Percentiles rank a stretch among this genome's conserved stretches.
Conservation (phyloP, 2,113 vertebrate genomes). For the Hypanus sabinus region DNA sequence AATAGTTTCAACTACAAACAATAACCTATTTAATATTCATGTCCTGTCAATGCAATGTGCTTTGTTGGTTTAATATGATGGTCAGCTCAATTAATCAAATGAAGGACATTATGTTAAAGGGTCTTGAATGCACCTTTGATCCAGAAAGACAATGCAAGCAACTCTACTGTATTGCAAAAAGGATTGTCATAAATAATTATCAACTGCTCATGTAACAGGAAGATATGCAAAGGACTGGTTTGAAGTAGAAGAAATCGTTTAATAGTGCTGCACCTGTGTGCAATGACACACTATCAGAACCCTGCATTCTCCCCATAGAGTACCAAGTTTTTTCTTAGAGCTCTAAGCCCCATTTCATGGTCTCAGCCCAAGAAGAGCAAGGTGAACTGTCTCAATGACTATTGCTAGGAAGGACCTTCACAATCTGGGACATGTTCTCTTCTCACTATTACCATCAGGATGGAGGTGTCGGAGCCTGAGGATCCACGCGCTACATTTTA, state of each 20-base stretch:
- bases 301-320: background rate
- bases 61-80: background rate
- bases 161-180: background rate
- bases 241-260: background rate
- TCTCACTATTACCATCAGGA: too few relatives aligned
- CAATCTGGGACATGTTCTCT: too few relatives aligned
- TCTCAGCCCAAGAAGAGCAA: background rate
- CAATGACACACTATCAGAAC: background rate
- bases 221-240: background rate
- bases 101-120: background rate
- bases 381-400: too few relatives aligned
- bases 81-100: background rate
- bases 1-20: background rate
- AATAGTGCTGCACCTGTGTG: background rate
- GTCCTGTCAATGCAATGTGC: background rate
- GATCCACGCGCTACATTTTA: too few relatives aligned
- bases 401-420: too few relatives aligned
- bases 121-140: slow-evolving; percentile 12
- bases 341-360: background rate
- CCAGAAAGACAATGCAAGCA: background rate
- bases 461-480: too few relatives aligned
- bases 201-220: background rate
- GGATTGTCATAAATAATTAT: background rate
- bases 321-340: background rate
- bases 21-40: background rate